Base-by-base conservation (phyloP, 2,113 vertebrate genomes). In the Callionymus lyra region DNA sequence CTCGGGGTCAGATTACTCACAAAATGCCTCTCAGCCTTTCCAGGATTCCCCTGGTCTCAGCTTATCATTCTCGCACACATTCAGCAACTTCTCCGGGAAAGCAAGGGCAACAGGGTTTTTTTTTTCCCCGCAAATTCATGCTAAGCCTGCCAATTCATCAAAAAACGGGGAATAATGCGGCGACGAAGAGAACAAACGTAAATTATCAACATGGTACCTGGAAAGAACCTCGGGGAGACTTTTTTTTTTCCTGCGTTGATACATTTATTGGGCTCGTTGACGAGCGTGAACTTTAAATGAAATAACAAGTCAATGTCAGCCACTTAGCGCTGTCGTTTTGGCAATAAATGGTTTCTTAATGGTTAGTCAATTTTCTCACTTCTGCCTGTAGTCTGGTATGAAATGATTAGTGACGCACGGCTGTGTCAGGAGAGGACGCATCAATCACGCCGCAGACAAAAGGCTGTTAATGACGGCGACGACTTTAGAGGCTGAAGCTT, bases 1-100 rank as follows among this genome's bases (percentile, higher is more conserved):
- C 72, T 77, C 53, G 48, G 80, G 77, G 76, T 79, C 72, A 72
- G 80, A 79, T 82, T 82, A 74, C 76, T 72, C 72, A 33, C 68
- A 68, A 69, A 70, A 77, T 63, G 74, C 77, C 72, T 77, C 60
- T 10, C 41, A 66, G 65, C 72, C 64, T 62, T 56, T 18, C 58
- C 63, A 67, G 68, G 68, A 79, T 76, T 64, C 74, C 74, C 53
- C 44, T 43, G 59, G 67, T 74, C 65, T 65, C 43, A 39, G 74
- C 17, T 81, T 82, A 82, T 82, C 80, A 11, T 74, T 60, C 68
- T 62, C 10, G 17, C 53, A 59, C 80, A 82, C 76, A 70, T 76
- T 69, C 68, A 48, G 63, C 50, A 27, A 34, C 65, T 45, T 46
- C 41, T 21, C 52, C 41, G 54, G n/a, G 38, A 44, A 59, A 42